Base-by-base conservation (phyloP, 2,113 vertebrate species). In the Alethe diademata region DNA sequence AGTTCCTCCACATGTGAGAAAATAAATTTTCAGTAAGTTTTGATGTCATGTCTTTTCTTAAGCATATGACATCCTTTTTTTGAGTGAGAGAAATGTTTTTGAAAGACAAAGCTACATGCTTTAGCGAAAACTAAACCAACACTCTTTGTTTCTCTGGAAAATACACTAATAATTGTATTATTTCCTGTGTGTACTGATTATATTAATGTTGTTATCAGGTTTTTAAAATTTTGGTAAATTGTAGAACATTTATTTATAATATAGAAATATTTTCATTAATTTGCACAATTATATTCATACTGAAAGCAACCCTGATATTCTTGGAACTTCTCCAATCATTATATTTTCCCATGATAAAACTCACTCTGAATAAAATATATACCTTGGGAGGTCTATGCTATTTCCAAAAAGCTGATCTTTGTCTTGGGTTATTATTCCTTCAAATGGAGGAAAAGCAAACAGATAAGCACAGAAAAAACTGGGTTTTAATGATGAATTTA, bases 131-230 rank as follows among this genome's bases (percentile, higher is more conserved):
- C 5, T 19, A 64, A 92, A 72, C 4, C 0, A 45, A 62, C 91
- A 90, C 4, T 62, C 53, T 86, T 91, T 87, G 29, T 92, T 96
- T 90, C 24, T 65, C 85, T 50, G 89, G 86, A 93, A 97, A 96
- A 73, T 79, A 36, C 29, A 50, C 17, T 69, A 92, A 90, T 51
- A 93, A 79, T 93, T 84, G 56, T 87, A 80, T 83, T 86, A 14
- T 82, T 95, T 91, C 83, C 71, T 92, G 26, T 75, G 45, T 4
- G 61, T 94, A 93, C 86, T 93, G 3, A 79, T 81, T 95, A 93
- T 60, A 96, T 88, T 95, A 92, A 96, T 86, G 38, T 43, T 81
- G 79, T 92, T 90, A 66, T 56, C 60, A 91, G 54, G 40, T 78
- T 91, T 95, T 81, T 56, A 3, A 95, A 95, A 75, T 88, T 90